These are phyloP conservation scores for Agonum fuliginosum DNA, from an alignment of 2,888 invertebrate species.

Conservation along the genomic window DNA sequence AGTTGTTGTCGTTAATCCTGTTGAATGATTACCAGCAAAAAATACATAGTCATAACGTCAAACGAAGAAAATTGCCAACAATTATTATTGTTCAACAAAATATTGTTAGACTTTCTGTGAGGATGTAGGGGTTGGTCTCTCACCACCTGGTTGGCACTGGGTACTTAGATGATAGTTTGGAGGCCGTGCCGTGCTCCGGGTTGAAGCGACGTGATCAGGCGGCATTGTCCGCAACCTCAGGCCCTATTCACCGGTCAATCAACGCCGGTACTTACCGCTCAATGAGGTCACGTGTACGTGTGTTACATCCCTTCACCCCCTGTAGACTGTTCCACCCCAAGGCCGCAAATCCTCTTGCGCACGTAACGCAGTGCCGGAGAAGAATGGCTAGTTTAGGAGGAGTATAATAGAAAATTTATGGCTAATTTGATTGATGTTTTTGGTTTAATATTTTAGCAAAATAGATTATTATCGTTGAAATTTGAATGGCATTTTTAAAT, in stretches of 20 bases:
- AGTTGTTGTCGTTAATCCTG: too few relatives aligned
- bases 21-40: too few relatives aligned
- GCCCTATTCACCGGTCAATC: conserved; percentile 70
- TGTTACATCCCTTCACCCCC: conserved; percentile 1
- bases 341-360: conserved; percentile 24
- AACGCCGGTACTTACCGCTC: conserved; percentile 69
- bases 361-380: conserved; percentile 14
- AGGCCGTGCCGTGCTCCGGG: neutral
- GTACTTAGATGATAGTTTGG: conserved; percentile 32
- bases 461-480: too few relatives aligned
- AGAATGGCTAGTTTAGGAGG: neutral
- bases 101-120: too few relatives aligned
- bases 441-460: too few relatives aligned
- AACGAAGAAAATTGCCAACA: too few relatives aligned
- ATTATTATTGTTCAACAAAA: too few relatives aligned
- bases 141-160: neutral
- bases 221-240: conserved; percentile 69
- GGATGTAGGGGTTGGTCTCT: neutral
- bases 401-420: neutral
- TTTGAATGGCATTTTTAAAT: too few relatives aligned
- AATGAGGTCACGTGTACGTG: conserved; percentile 69
- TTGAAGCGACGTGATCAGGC: conserved; percentile 66
- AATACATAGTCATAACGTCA: too few relatives aligned
- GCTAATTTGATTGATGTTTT: too few relatives aligned
- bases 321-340: neutral